Evolutionary conservation across 2,113 vertebrate genomes (phyloP).

Genomic region (Ictidomys tridecemlineatus): DNA sequence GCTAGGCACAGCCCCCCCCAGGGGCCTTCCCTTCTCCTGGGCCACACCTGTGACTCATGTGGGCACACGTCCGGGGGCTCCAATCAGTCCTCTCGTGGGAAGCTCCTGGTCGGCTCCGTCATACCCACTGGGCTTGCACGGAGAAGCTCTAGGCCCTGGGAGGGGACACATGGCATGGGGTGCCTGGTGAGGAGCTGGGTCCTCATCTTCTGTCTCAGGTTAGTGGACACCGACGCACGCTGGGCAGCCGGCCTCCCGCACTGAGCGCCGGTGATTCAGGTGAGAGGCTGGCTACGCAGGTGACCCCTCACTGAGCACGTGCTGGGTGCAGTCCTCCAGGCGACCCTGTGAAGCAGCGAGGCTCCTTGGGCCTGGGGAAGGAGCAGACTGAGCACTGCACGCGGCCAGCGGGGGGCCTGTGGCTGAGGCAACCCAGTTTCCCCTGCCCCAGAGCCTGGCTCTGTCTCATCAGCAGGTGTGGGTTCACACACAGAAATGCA

Average conservation of each 20-base stretch:
- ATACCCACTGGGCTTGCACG: fast-evolving
- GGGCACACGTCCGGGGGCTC: background rate
- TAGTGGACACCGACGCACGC: too few relatives aligned
- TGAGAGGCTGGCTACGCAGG: fast-evolving
- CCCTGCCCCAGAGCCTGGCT: background rate
- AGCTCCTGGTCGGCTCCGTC: fast-evolving
- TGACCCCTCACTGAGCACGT: fast-evolving
- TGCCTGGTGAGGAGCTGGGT: fast-evolving
- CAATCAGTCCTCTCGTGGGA: fast-evolving
- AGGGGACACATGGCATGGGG: fast-evolving
- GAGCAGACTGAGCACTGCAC: fast-evolving
- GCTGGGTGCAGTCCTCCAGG: fast-evolving
- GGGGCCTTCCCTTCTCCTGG: fast-evolving
- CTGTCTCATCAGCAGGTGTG: fast-evolving
- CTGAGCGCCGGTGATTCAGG: fast-evolving
- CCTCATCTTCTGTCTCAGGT: too few relatives aligned
- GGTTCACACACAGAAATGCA: fast-evolving
- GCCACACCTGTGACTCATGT: fast-evolving
- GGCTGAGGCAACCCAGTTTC: fast-evolving
- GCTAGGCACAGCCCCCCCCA: fast-evolving
- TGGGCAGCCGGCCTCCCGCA: fast-evolving
- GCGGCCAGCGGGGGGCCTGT: fast-evolving
- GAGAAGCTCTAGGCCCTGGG: fast-evolving
- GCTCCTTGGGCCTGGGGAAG: background rate
- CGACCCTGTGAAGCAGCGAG: background rate